Evolutionary conservation across 2,797 vertebrate species (phyloP), one percentile per base, ranked within the genome.

Genomic region (Paramormyrops hopkinsi): DNA sequence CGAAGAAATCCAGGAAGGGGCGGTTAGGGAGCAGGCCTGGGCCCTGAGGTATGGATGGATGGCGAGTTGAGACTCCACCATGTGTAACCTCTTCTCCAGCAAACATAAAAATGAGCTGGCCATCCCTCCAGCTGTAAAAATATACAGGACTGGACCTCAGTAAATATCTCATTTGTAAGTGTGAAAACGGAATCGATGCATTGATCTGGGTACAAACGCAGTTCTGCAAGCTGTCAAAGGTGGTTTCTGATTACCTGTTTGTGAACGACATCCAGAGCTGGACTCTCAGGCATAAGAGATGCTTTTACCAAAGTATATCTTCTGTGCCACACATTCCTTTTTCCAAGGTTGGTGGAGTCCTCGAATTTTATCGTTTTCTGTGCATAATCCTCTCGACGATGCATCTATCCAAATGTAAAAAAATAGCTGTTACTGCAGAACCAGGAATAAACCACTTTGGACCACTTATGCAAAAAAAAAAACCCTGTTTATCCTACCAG

Each of bases 371-470:
- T 37, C 17, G 85, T 19, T 51, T 53, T 86, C n/a, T 53, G 22
- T 85, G 83, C 50, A 29, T 54, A 84, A 62, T 59, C 65, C 65
- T 73, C 65, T 73, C 12, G 4, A 73, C 29, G 29, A 73, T 33
- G 62, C 62, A 69, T 33, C 62, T 69, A 33, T 33, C 50, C 44
- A 46, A 25, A 11, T 12, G 83, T 46, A 46, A 44, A 85, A 4
- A 50, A 54, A 33, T 33, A 14, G 25, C 37, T 33, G n/a, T 89
- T 85, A 51, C 53, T 83, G 37, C 51, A 48, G 8, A 53, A 19
- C 54, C 9, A 44, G 7, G 76, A 79, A 89, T 59, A 54, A 89
- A 89, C 33, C 88, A 83, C 56, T 89, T 84, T n/a, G 44, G 79
- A 46, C 48, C 51, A 88, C 51, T 37, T 88, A 19, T 56, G 17